Evolutionary conservation across 2,888 invertebrate genomes (phyloP).

Genomic region (Ichneumoninae sp.): DNA sequence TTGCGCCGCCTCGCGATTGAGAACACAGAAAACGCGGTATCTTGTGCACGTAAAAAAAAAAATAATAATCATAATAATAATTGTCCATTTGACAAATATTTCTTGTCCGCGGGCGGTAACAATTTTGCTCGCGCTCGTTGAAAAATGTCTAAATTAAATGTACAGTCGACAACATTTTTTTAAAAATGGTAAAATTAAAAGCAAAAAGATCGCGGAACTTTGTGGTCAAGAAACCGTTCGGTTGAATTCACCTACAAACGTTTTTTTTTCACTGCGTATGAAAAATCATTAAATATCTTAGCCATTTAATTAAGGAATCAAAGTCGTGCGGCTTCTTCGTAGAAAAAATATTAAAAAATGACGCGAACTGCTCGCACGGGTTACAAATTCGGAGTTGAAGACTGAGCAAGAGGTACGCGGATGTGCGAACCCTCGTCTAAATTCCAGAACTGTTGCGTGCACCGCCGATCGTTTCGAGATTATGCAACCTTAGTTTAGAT

Average conservation of each 20-base stretch:
- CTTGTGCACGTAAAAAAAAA: neutral
- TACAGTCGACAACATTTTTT: no score
- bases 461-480: no score
- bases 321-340: neutral
- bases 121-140: neutral
- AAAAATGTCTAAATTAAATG: no score
- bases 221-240: neutral
- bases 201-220: neutral
- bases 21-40: slow-evolving; percentile 19
- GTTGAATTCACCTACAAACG: neutral
- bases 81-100: neutral
- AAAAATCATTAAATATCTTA: neutral
- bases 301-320: neutral
- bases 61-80: neutral
- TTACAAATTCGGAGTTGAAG: neutral
- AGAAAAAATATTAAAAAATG: neutral
- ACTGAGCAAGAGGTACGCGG: no score
- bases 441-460: no score
- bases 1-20: slow-evolving; percentile 31
- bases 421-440: no score
- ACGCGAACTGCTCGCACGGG: neutral
- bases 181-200: no score
- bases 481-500: neutral
- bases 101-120: neutral
- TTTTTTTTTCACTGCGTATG: neutral